Percentiles rank a stretch among this genome's conserved stretches.
These are phyloP conservation scores for Sipunculus nudus DNA, from an alignment of 2,888 invertebrate genomes.

Conservation along the genomic window DNA sequence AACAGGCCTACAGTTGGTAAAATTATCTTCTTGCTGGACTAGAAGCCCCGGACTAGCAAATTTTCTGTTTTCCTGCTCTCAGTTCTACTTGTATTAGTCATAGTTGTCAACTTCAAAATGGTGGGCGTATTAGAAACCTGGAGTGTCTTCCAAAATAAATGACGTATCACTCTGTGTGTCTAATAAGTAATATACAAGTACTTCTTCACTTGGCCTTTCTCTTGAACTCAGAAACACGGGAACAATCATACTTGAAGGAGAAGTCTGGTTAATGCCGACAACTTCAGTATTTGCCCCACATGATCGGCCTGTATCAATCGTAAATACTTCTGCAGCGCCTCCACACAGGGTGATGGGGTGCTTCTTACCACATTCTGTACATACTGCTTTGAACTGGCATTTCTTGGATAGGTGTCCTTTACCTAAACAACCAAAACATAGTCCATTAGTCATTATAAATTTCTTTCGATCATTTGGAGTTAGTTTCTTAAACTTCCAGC, in stretches of 20 bases:
- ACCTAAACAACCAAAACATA: constrained; percentile 41
- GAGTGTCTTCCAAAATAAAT: too few relatives aligned
- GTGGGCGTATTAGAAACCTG: too few relatives aligned
- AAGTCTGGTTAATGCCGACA: not conserved
- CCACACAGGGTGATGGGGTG: constrained; percentile 39
- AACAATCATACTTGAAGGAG: constrained; percentile 30
- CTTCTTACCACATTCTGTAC: constrained; percentile 25
- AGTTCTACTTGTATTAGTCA: too few relatives aligned
- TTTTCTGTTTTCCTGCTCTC: too few relatives aligned
- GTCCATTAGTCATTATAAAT: constrained; percentile 22
- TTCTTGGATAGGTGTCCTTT: constrained; percentile 34
- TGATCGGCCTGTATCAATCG: not conserved
- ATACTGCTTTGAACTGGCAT: constrained; percentile 25
- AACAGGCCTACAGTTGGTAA: too few relatives aligned
- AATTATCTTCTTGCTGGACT: too few relatives aligned
- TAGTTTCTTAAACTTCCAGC: too few relatives aligned
- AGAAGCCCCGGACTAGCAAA: too few relatives aligned
- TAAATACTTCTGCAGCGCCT: not conserved
- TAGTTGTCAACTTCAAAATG: too few relatives aligned
- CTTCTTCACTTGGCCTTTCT: constrained; percentile 24
- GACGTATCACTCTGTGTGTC: constrained; percentile 40
- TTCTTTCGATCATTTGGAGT: too few relatives aligned
- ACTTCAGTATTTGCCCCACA: not conserved
- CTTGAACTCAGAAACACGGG: constrained; percentile 33
- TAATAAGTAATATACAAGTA: constrained; percentile 38